Evolutionary conservation across 2,797 vertebrate genomes (phyloP).

Genomic region (Periophthalmus magnuspinnatus): DNA sequence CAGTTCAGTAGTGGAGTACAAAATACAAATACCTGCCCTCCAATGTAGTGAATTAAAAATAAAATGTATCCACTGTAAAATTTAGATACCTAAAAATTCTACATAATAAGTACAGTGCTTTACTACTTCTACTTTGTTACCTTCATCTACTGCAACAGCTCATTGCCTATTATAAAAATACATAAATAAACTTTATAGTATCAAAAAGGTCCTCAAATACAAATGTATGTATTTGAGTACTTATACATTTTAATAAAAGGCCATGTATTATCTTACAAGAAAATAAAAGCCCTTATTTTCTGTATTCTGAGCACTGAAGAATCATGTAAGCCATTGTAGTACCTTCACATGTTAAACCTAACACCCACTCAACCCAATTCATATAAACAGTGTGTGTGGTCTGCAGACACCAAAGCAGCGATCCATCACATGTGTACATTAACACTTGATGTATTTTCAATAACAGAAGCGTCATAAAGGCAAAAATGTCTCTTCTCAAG

Average conservation of each 20-base stretch:
- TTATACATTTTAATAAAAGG: not conserved
- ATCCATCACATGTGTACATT: constrained; percentile 47
- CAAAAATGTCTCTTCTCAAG: constrained; percentile 9
- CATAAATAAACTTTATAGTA: too few relatives aligned
- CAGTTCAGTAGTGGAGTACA: too few relatives aligned
- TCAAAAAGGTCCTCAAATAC: too few relatives aligned
- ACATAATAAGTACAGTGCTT: too few relatives aligned
- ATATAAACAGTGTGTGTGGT: constrained; percentile 64
- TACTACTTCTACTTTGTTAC: too few relatives aligned
- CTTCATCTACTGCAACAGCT: too few relatives aligned
- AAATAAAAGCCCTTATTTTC: not conserved
- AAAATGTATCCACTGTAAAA: too few relatives aligned
- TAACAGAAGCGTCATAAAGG: constrained; percentile 19
- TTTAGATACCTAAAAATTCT: too few relatives aligned
- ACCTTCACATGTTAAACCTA: constrained; percentile 14
- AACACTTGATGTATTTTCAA: constrained; percentile 39
- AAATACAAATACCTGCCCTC: too few relatives aligned
- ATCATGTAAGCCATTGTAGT: constrained; percentile 18
- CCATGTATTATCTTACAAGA: too few relatives aligned
- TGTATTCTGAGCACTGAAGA: constrained; percentile 14
- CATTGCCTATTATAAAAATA: not conserved
- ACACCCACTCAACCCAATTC: constrained; percentile 36
- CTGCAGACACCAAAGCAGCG: constrained; percentile 44
- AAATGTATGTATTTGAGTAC: too few relatives aligned
- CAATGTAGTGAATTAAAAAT: too few relatives aligned